phyloP scores from a whole-genome alignment of 2,113 vertebrate species.

The Lethenteron camtschaticum region DNA sequence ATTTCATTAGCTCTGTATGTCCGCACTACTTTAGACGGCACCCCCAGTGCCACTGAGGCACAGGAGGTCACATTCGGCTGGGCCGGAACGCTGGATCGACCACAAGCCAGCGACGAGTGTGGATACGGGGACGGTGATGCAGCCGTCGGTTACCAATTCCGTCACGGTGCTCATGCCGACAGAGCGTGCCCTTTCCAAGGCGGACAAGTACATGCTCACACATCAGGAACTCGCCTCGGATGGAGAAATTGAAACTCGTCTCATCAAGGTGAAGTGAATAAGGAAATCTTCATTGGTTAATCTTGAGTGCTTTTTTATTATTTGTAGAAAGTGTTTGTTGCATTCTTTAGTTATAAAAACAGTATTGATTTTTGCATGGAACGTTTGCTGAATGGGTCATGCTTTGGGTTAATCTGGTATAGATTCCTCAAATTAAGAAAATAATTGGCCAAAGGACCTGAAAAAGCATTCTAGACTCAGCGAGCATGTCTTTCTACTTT shows the following conservation, averaged over 20 bases:
- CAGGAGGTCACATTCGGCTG: slow-evolving; percentile 55
- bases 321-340: too few relatives aligned
- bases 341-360: too few relatives aligned
- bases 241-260: slow-evolving; percentile 70
- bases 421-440: too few relatives aligned
- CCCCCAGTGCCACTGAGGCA: slow-evolving; percentile 35
- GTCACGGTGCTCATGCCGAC: slow-evolving; percentile 53
- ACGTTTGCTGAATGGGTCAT: too few relatives aligned
- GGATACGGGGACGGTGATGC: slow-evolving; percentile 63
- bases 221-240: slow-evolving; percentile 88
- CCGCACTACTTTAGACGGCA: slow-evolving; percentile 21
- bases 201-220: slow-evolving; percentile 82
- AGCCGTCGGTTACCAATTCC: slow-evolving; percentile 55
- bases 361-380: too few relatives aligned
- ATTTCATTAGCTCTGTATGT: not conserved
- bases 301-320: too few relatives aligned
- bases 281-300: too few relatives aligned
- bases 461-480: too few relatives aligned
- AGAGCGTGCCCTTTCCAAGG: slow-evolving; percentile 62
- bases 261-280: slow-evolving; percentile 54
- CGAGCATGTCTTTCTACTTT: too few relatives aligned
- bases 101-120: slow-evolving; percentile 55
- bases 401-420: too few relatives aligned
- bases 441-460: too few relatives aligned
- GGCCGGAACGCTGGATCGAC: slow-evolving; percentile 73